Base-by-base conservation (phyloP, 2,797 vertebrate genomes). In the Neosalanx taihuensis region DNA sequence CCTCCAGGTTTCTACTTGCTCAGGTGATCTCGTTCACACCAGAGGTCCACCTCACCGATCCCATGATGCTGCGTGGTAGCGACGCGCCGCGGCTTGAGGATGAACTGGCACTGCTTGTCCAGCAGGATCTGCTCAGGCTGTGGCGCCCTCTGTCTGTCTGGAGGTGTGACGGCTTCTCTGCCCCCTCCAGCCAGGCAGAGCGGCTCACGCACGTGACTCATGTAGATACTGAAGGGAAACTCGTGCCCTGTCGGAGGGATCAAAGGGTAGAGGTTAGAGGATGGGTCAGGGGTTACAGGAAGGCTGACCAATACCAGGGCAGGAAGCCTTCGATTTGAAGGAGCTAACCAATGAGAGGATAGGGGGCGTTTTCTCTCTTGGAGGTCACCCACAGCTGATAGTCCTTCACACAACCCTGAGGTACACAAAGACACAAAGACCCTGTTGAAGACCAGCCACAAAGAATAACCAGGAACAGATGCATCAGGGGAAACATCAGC, bases 331-430 rank as follows among this genome's bases (percentile, higher is more conserved):
- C 2, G 6, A 15, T 49, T 67, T 67, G 49, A 20, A 57, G 31
- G 5, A 33, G 10, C 67, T 94, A 88, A 99, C 97, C 97, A 75
- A 98, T 98, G 18, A 99, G 95, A 83, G 96, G 96, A 60, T 99
- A 99, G 1, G 95, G 96, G 29, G 94, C 86, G 75, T 94, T 96
- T 85, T 98, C 96, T 85, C 94, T 95, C 84, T 94, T 95, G 78
- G 97, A 97, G 91, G 94, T 93, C 83, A 97, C 95, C 97, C 97
- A 99, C 53, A 99, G 86, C 78, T 96, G 95, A 86, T 94, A 97
- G 85, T 97, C 96, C 83, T 93, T 96, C 75, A 95, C 94, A 68
- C 92, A 93, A 41, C 94, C 95, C 97, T 98, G 91, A 31, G 73
- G 10, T 1, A 79, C 71, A 65, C 59, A 78, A 0, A 82, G 20